A percentile compares a stretch with the other conserved stretches of the same genome.
Evolutionary conservation across 2,113 vertebrate species (phyloP).

Genomic region (Hydrochoerus hydrochaeris): DNA sequence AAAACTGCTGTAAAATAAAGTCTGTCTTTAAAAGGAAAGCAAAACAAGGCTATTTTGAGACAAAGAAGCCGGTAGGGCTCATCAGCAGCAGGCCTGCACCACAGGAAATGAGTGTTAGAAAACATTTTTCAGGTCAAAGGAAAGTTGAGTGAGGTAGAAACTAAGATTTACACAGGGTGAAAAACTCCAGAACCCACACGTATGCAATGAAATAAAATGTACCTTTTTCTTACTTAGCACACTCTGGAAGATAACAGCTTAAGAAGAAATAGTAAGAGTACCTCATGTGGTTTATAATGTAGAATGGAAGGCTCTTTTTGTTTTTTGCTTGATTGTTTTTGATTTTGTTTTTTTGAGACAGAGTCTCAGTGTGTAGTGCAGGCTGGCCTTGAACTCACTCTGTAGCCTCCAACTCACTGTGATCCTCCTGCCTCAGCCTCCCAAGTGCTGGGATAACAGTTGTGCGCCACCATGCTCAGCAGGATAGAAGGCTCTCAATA

Average conservation of each 20-base stretch:
- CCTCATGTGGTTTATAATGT: background rate
- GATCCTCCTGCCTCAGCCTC: too few species aligned
- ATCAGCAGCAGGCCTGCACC: background rate
- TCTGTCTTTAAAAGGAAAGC: background rate
- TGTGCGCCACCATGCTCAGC: too few species aligned
- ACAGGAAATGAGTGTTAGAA: background rate
- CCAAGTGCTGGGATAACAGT: too few species aligned
- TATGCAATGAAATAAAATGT: background rate
- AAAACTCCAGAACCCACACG: background rate
- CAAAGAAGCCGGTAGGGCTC: background rate
- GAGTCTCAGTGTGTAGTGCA: too few species aligned
- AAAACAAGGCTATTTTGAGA: background rate
- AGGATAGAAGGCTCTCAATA: too few species aligned
- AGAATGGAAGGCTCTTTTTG: too few species aligned
- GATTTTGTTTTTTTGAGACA: too few species aligned
- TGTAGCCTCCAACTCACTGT: too few species aligned
- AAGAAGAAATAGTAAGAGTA: background rate
- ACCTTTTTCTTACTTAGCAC: background rate
- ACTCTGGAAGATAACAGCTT: background rate
- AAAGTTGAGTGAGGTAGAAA: background rate
- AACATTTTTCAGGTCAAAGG: background rate
- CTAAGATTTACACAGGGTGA: background rate
- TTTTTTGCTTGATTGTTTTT: too few species aligned
- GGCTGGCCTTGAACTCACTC: too few species aligned
- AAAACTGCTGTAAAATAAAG: background rate